These are phyloP conservation scores for Apamea anceps DNA, from an alignment of 2,888 invertebrate genomes.

Conservation along the genomic window DNA sequence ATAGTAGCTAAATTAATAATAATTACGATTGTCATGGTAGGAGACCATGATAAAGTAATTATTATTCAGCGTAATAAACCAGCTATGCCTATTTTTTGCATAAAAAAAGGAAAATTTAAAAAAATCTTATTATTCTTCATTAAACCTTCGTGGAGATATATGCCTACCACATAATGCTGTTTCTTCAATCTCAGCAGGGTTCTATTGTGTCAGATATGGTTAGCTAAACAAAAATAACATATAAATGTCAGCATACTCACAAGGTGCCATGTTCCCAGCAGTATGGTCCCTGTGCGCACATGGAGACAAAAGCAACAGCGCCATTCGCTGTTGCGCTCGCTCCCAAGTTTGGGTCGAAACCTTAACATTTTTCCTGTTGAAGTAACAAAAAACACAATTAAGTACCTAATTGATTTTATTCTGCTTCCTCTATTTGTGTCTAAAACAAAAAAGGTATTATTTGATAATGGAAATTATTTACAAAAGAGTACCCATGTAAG, in stretches of 20 bases:
- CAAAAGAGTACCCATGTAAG: neutral
- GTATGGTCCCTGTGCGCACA: conserved; percentile 95
- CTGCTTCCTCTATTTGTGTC: too few relatives aligned
- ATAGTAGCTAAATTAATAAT: neutral
- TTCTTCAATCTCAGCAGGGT: neutral
- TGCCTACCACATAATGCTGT: neutral
- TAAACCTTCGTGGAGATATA: neutral
- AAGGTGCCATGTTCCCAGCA: conserved; percentile 96
- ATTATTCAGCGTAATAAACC: conserved; percentile 1
- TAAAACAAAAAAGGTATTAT: neutral
- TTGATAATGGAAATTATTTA: neutral
- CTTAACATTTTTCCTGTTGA: conserved; percentile 87
- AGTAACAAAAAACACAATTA: neutral
- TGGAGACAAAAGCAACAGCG: conserved; percentile 95
- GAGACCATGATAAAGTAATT: neutral
- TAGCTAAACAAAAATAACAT: neutral
- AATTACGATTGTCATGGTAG: neutral
- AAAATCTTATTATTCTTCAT: neutral
- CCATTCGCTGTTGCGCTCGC: conserved; percentile 93
- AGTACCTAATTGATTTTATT: neutral
- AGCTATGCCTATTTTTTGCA: neutral
- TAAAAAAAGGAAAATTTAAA: neutral
- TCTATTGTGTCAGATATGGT: neutral
- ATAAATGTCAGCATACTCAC: conserved; percentile 88
- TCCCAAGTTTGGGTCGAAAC: conserved; percentile 91